A percentile compares a stretch with the other conserved stretches of the same genome.
phyloP scores from a whole-genome alignment of 2,888 invertebrate genomes.

The Dicranocentrus wangi region DNA sequence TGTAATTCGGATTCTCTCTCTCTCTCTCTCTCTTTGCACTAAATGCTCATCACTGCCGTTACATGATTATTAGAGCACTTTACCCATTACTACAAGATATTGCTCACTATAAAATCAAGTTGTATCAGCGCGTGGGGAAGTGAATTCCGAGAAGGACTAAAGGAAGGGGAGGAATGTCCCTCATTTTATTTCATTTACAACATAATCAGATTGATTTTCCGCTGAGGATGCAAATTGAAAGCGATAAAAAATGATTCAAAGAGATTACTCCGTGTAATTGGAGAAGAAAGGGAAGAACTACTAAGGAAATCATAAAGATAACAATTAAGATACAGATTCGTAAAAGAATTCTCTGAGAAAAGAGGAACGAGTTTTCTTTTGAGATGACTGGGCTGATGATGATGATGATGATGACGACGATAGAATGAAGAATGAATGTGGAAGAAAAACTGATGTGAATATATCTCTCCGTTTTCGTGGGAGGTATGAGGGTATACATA shows the following conservation, averaged over 20 bases:
- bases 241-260: neutral
- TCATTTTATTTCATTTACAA: slow-evolving; percentile 27
- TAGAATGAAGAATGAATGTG: slow-evolving; percentile 51
- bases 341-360: slow-evolving; percentile 6
- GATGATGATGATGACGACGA: slow-evolving; percentile 25
- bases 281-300: slow-evolving; percentile 30
- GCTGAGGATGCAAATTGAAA: slow-evolving; percentile 42
- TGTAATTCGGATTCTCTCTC: no score
- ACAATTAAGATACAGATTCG: slow-evolving; percentile 49
- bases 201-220: slow-evolving; percentile 27
- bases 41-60: no score
- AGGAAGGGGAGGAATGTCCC: neutral
- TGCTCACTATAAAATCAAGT: no score
- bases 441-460: slow-evolving; percentile 23
- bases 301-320: slow-evolving; percentile 47
- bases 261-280: slow-evolving; percentile 32
- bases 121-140: no score
- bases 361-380: slow-evolving; percentile 37
- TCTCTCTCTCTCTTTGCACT: no score
- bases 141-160: no score
- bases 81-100: neutral
- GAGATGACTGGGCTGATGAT: slow-evolving; percentile 5
- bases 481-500: neutral
- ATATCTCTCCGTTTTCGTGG: neutral
- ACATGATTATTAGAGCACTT: neutral